phyloP scores from a whole-genome alignment of 2,797 vertebrate species.

The Tapirus indicus region DNA sequence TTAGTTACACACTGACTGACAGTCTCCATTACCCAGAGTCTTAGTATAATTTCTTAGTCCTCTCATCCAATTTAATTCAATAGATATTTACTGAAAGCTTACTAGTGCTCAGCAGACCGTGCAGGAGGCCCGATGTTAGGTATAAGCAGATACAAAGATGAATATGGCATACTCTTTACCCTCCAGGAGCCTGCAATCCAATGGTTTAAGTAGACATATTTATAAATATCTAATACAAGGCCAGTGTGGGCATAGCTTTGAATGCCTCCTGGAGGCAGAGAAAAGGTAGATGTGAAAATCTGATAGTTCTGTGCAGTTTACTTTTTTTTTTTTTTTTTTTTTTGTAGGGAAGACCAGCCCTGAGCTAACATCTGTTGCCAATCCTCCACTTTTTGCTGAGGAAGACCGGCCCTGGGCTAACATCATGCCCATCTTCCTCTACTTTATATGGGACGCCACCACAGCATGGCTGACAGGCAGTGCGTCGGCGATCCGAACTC shows the following conservation, averaged over 20 bases:
- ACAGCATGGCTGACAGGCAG: no score
- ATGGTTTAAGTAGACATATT: background rate
- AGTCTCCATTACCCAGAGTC: conserved; percentile 52
- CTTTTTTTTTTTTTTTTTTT: no score
- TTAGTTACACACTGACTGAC: conserved; percentile 57
- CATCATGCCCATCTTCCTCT: no score
- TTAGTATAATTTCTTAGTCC: conserved; percentile 31
- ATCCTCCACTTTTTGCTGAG: no score
- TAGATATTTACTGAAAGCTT: conserved; percentile 36
- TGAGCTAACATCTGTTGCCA: no score
- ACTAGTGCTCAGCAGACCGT: background rate
- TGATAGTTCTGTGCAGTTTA: background rate
- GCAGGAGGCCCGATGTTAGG: background rate
- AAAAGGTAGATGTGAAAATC: conserved; percentile 25
- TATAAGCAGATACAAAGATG: background rate
- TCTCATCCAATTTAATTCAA: conserved; percentile 56
- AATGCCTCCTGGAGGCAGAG: background rate
- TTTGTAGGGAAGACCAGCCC: no score
- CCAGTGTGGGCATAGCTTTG: background rate
- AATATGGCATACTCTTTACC: background rate
- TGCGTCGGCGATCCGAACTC: no score
- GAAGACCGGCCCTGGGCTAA: no score
- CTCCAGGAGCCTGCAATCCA: background rate
- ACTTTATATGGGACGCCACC: no score
- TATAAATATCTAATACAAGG: background rate